A percentile compares a stretch with the other conserved stretches of the same genome.
phyloP scores from a whole-genome alignment of 2,888 invertebrate species.

The Callyntrura guangdongensis region DNA sequence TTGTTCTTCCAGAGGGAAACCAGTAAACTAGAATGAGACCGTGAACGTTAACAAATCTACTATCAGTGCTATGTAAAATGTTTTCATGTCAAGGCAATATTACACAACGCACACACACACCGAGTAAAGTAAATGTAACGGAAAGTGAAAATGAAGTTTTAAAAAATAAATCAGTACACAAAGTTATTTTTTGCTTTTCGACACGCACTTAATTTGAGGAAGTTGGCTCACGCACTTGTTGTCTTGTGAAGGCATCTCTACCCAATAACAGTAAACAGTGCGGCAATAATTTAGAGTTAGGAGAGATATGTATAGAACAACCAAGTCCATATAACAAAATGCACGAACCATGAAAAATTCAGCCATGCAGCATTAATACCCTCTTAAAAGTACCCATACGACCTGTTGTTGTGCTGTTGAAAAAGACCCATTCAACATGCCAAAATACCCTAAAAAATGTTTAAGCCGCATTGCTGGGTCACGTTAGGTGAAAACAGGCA shows the following conservation, averaged over 20 bases:
- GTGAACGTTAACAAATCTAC: conserved; percentile 25
- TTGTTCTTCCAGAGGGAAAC: background rate
- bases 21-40: background rate
- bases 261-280: background rate
- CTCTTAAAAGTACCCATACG: background rate
- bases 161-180: conserved; percentile 31
- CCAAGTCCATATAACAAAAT: too few relatives aligned
- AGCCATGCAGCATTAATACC: too few relatives aligned
- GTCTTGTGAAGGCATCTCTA: background rate
- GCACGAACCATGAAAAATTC: too few relatives aligned
- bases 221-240: conserved; percentile 31
- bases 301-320: background rate
- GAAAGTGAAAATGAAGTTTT: conserved; percentile 34
- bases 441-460: background rate
- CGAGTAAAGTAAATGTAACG: conserved; percentile 9
- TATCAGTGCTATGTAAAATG: background rate
- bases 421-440: background rate
- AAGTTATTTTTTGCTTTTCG: conserved; percentile 12
- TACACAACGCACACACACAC: too few relatives aligned
- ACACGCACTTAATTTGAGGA: conserved; percentile 27
- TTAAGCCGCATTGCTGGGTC: background rate
- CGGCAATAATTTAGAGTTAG: background rate
- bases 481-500: conserved; percentile 57
- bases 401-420: background rate
- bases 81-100: background rate